phyloP scores from a whole-genome alignment of 2,888 invertebrate species.

The Lycaena phlaeas region DNA sequence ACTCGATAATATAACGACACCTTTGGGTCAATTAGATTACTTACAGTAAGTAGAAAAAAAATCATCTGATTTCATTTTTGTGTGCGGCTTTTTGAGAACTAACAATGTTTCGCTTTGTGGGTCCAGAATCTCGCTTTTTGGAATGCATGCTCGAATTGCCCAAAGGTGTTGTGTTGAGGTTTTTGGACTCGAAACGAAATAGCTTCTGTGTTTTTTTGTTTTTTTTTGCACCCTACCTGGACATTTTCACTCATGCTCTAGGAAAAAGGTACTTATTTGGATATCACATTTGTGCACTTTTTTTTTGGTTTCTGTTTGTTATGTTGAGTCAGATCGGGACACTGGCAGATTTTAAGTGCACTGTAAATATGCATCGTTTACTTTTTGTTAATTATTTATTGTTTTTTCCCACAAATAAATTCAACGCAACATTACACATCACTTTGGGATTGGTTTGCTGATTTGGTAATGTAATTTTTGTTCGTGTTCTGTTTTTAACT shows the following conservation, averaged over 20 bases:
- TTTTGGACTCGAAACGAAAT: conserved; percentile 54
- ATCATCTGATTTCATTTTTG: conserved; percentile 20
- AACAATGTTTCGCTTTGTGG: conserved; percentile 31
- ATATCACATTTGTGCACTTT: conserved; percentile 27
- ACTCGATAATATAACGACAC: conserved; percentile 40
- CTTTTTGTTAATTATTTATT: conserved; percentile 32
- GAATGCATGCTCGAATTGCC: conserved; percentile 43
- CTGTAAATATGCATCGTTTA: conserved; percentile 45
- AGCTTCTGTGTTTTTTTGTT: conserved; percentile 57
- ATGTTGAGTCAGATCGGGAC: conserved; percentile 48
- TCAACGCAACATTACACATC: conserved; percentile 38
- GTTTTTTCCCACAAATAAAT: conserved; percentile 31
- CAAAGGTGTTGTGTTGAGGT: conserved; percentile 65
- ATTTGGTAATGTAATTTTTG: conserved; percentile 41
- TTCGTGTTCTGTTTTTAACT: background rate
- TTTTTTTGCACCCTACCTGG: conserved; percentile 64
- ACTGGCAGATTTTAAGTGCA: conserved; percentile 45
- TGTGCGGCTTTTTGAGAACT: conserved; percentile 22
- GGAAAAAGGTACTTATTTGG: conserved; percentile 51
- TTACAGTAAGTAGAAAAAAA: conserved; percentile 9
- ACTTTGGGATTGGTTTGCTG: conserved; percentile 43
- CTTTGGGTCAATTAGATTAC: conserved; percentile 45
- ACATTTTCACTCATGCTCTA: conserved; percentile 64
- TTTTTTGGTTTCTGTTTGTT: conserved; percentile 30
- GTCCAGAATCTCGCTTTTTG: conserved; percentile 58